Conservation (phyloP, 2,797 vertebrate genomes). For the Furcifer pardalis region DNA sequence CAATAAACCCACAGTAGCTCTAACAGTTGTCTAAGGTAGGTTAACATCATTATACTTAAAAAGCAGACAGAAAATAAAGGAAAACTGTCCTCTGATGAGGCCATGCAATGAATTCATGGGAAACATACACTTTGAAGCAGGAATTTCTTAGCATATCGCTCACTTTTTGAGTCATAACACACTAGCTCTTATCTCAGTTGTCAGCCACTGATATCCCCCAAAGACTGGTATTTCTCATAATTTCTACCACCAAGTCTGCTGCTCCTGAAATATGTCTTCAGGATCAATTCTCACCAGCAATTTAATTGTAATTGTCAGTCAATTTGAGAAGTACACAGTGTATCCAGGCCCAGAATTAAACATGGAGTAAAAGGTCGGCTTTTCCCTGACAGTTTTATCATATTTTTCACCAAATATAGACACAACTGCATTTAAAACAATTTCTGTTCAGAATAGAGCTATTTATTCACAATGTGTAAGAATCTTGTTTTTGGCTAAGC, state of each 20-base stretch:
- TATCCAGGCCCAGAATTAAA: no score
- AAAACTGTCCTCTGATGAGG: background rate
- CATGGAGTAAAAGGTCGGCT: no score
- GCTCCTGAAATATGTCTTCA: no score
- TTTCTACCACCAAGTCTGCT: background rate
- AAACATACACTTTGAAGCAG: background rate
- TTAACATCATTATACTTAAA: background rate
- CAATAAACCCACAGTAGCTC: background rate
- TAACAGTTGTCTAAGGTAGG: background rate
- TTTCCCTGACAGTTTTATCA: background rate
- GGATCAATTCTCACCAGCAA: no score
- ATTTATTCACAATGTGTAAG: background rate
- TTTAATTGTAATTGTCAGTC: no score
- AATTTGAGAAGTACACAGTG: no score
- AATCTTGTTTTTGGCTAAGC: background rate
- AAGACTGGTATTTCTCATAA: background rate
- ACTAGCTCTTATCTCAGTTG: background rate
- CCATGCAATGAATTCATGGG: background rate
- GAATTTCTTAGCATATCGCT: background rate
- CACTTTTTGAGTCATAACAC: background rate
- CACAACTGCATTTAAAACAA: background rate
- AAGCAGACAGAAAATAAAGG: background rate
- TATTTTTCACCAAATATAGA: background rate
- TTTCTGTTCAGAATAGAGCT: no score
- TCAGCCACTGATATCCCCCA: background rate